These are phyloP conservation scores for Megamerina dolium DNA, from an alignment of 2,888 invertebrate genomes.

Conservation along the genomic window DNA sequence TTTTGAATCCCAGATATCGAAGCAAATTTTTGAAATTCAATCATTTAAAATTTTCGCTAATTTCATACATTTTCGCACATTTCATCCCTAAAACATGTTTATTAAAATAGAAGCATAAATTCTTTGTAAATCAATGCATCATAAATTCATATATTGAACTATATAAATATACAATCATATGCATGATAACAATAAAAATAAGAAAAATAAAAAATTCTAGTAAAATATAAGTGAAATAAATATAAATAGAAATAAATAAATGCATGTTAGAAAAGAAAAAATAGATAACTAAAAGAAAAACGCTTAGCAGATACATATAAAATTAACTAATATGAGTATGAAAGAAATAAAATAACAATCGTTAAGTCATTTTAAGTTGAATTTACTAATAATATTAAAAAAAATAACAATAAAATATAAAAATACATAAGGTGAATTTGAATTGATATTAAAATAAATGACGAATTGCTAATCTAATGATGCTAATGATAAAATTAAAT, in stretches of 20 bases:
- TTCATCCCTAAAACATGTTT: too few relatives aligned
- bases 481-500: slow-evolving; percentile 17
- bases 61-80: too few relatives aligned
- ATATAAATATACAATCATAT: too few relatives aligned
- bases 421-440: slow-evolving; percentile 4
- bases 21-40: too few relatives aligned
- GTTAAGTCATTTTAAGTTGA: slow-evolving; percentile 5
- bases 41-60: too few relatives aligned
- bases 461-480: slow-evolving; percentile 16
- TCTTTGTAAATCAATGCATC: too few relatives aligned
- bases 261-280: slow-evolving; percentile 6
- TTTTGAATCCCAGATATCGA: too few relatives aligned
- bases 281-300: slow-evolving; percentile 5
- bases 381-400: slow-evolving; percentile 2
- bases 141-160: too few relatives aligned
- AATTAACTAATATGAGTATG: too few relatives aligned
- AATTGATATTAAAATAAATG: slow-evolving; percentile 14
- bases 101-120: too few relatives aligned
- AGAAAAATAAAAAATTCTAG: too few relatives aligned
- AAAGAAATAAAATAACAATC: background rate
- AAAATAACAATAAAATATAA: slow-evolving; percentile 5
- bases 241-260: background rate
- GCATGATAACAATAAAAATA: too few relatives aligned
- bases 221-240: background rate
- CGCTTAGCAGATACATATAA: slow-evolving; percentile 5